Evolutionary conservation across 2,888 invertebrate species (phyloP).

Genomic region (Gryllus longicercus): DNA sequence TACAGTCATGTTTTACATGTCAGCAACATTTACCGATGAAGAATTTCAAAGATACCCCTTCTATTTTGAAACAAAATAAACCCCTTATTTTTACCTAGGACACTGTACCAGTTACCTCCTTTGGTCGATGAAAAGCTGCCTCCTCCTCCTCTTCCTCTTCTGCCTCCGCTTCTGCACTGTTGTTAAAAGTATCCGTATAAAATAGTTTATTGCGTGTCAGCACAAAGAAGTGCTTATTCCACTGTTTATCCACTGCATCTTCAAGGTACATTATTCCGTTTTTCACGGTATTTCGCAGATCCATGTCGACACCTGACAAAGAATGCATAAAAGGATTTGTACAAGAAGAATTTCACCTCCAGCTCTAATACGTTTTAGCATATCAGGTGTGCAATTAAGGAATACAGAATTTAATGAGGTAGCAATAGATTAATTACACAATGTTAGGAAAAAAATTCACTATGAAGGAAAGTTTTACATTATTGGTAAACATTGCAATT

Average conservation of each 20-base stretch:
- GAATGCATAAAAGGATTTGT: constrained; percentile 21
- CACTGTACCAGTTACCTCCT: constrained; percentile 44
- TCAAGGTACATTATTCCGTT: constrained; percentile 86
- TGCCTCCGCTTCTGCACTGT: constrained; percentile 51
- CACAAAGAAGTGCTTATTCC: constrained; percentile 93
- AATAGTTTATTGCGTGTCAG: constrained; percentile 83
- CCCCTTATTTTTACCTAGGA: not conserved
- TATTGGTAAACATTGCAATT: no score
- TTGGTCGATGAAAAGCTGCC: constrained; percentile 52
- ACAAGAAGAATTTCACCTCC: not conserved
- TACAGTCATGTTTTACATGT: no score
- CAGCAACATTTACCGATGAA: no score
- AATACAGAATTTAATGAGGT: no score
- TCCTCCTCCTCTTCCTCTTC: constrained; percentile 62
- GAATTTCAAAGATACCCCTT: no score
- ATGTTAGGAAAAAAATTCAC: no score
- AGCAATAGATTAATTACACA: no score
- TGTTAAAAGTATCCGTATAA: constrained; percentile 70
- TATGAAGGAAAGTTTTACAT: no score
- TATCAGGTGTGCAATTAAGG: no score
- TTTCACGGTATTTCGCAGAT: constrained; percentile 77
- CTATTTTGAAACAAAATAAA: not conserved
- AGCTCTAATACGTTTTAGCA: no score
- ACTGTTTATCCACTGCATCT: constrained; percentile 83
- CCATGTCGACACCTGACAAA: constrained; percentile 58